Evolutionary conservation across 1,140 invertebrate genomes (phyloP), one percentile per base, ranked within the genome.

Genomic region (Drosophila pruinosa): DNA sequence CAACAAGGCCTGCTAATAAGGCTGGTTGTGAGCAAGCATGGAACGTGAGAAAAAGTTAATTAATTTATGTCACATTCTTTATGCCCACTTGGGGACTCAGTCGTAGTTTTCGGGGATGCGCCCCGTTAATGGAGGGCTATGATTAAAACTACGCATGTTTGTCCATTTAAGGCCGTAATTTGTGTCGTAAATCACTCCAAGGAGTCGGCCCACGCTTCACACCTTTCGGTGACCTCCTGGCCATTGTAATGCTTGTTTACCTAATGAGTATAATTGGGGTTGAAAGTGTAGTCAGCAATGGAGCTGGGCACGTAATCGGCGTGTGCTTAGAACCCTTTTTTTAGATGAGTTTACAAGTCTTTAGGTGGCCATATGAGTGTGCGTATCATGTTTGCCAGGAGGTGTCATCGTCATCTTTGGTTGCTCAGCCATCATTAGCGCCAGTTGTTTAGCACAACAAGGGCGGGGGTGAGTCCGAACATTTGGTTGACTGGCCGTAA

Each of bases 91-190:
- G 68, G 82, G 82, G 45, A 81, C 57, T 17, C 38, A 17, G n/a
- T 59, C 57, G 50, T 77, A 85, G 65, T 77, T 68, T n/a, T 34
- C 7, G 45, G 17, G 22, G 26, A 14, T 28, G 12, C 22, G 28
- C 10, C 43, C 31, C 70, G 43, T 75, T 86, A 88, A 86, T 83
- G 80, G 67, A 82, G 41, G 47, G 67, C 81, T 54, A 88, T 88
- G 82, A 82, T 88, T 89, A 88, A 88, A 88, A 88, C 82, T 88
- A 88, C 72, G 78, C 82, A 88, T 88, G 82, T 88, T 88, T 78
- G 82, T 88, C 82, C 83, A 88, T 88, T 88, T 88, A 88, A 88
- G 78, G 68, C 54, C 68, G 59, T 88, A 88, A 88, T 88, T 88
- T 76, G 82, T 76, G 82, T 71, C 82, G 82, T 88, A 88, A 88